phyloP scores from a whole-genome alignment of 1,140 invertebrate species.

The Oscheius sp. region DNA sequence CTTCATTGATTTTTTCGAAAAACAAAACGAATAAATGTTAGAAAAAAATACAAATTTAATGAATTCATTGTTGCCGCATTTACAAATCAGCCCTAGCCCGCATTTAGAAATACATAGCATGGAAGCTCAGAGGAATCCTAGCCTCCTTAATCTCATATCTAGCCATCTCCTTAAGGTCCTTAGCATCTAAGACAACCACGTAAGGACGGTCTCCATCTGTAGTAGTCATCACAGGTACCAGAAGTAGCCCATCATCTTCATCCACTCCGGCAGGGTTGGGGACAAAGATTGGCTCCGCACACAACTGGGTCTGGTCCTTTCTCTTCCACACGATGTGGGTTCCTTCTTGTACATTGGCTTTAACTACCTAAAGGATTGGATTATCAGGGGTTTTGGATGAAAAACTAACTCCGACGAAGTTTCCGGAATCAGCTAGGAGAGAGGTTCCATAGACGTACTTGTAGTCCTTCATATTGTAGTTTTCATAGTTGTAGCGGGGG shows the following conservation, averaged over 20 bases:
- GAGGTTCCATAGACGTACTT: slow-evolving; percentile 32
- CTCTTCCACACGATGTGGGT: slow-evolving; percentile 32
- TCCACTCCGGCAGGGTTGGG: slow-evolving; percentile 45
- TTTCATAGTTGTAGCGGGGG: slow-evolving; percentile 39
- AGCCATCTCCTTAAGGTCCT: slow-evolving; percentile 12
- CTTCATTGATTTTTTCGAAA: too few species aligned
- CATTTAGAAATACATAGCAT: slow-evolving; percentile 26
- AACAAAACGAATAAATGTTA: too few species aligned
- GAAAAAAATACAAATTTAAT: too few species aligned
- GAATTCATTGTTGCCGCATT: too few species aligned
- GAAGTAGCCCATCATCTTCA: slow-evolving; percentile 55
- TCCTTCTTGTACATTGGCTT: slow-evolving; percentile 17
- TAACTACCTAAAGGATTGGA: slow-evolving; percentile 31
- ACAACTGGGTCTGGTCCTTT: slow-evolving; percentile 47
- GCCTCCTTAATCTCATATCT: slow-evolving; percentile 18
- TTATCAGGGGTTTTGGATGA: neutral
- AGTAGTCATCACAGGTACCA: slow-evolving; percentile 30
- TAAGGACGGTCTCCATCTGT: slow-evolving; percentile 12
- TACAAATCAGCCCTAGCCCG: too few species aligned
- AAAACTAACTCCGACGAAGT: too few species aligned
- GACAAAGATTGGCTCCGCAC: slow-evolving; percentile 55
- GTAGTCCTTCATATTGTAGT: slow-evolving; percentile 39
- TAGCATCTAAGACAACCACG: slow-evolving; percentile 30
- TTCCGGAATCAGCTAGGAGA: slow-evolving; percentile 17
- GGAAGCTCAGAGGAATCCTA: slow-evolving; percentile 35